phyloP scores from a whole-genome alignment of 2,888 invertebrate genomes.

The Icerya purchasi region DNA sequence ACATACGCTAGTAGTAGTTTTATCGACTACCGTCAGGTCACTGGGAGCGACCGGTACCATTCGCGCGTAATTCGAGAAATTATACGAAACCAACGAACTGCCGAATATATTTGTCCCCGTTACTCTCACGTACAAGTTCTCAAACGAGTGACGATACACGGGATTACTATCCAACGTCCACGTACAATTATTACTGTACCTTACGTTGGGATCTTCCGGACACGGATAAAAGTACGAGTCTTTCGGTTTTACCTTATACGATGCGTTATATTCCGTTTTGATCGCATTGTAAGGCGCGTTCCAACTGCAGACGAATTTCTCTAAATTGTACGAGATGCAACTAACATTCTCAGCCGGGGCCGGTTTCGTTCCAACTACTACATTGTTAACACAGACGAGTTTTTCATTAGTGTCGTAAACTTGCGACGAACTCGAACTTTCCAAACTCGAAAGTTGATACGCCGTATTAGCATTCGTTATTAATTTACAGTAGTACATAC shows the following conservation, averaged over 20 bases:
- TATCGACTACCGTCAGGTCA: background rate
- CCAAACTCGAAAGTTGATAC: slow-evolving; percentile 10
- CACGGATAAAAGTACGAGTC: no score
- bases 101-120: slow-evolving; percentile 41
- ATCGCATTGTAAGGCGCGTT: slow-evolving; percentile 35
- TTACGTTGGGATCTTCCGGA: slow-evolving; percentile 21
- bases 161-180: slow-evolving; percentile 32
- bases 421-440: slow-evolving; percentile 8
- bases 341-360: slow-evolving; percentile 32
- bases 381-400: slow-evolving; percentile 33
- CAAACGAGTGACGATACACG: slow-evolving; percentile 31
- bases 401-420: slow-evolving; percentile 16
- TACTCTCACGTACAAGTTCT: slow-evolving; percentile 35
- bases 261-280: slow-evolving; percentile 32
- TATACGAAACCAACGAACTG: slow-evolving; percentile 26
- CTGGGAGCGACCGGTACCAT: slow-evolving; percentile 4
- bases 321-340: slow-evolving; percentile 51
- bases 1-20: slow-evolving; percentile 7
- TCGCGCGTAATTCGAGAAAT: slow-evolving; percentile 14
- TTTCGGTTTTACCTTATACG: no score
- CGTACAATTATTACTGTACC: slow-evolving; percentile 25
- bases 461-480: slow-evolving; percentile 19
- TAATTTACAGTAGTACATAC: slow-evolving; percentile 32
- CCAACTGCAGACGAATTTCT: slow-evolving; percentile 54
- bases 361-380: slow-evolving; percentile 35